Evolutionary conservation across 2,113 vertebrate genomes (phyloP).

Genomic region (Xerus inauris): DNA sequence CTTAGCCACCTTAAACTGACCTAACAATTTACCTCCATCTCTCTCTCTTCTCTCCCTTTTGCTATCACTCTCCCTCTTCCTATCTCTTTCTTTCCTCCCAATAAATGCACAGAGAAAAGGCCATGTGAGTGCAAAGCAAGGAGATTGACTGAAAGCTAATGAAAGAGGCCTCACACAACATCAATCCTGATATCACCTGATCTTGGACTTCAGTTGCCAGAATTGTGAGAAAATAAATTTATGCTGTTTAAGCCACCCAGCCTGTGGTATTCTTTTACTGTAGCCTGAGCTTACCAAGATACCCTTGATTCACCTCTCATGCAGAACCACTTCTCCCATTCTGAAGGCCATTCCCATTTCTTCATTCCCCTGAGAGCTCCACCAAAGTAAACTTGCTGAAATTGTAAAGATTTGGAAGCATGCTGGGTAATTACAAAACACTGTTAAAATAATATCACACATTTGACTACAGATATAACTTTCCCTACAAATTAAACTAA

Average conservation of each 20-base stretch:
- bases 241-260: background rate
- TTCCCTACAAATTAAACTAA: background rate
- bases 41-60: background rate
- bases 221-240: background rate
- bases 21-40: too few species aligned
- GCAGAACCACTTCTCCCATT: too few species aligned
- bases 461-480: background rate
- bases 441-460: background rate
- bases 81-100: background rate
- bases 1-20: too few species aligned
- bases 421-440: background rate
- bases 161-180: background rate
- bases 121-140: background rate
- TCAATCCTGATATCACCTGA: background rate
- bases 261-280: background rate
- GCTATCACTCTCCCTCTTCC: background rate
- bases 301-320: background rate
- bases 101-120: background rate
- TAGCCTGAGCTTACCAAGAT: background rate
- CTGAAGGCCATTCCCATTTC: background rate
- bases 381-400: background rate
- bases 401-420: background rate
- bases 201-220: background rate
- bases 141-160: background rate
- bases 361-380: background rate